Base-by-base conservation (phyloP, 2,888 invertebrate genomes). In the Aporophyla nigra region DNA sequence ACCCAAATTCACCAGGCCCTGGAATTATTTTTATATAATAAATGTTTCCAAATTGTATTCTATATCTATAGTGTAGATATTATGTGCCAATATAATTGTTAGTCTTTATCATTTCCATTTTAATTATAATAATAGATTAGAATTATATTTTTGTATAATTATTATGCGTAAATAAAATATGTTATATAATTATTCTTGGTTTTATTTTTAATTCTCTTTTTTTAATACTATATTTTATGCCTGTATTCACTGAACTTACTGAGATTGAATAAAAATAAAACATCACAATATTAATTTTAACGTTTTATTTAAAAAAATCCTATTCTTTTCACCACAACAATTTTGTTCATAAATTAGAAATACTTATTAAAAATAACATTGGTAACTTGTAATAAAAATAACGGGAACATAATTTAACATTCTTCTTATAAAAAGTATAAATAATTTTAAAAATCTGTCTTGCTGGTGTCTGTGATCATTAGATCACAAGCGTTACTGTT, bases 91-190 rank as follows among this genome's bases (percentile, higher is more conserved):
- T 90, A 88, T 86, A 77, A 86, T 81, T 88, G 84, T 87, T 87
- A 87, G 86, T 88, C 81, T 82, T 82, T 82, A 85, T 81, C 79
- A 80, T 83, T 88, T 90, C 85, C 86, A 89, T 87, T 89, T 84
- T 86, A 86, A 85, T 86, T 85, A 86, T 87, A 83, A 81, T 78
- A 16, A 85, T 89, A 87, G 87, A 83, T 86, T 86, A 87, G 84
- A 87, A 89, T 87, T 88, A 88, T 92, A 91, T 91, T 92, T 92
- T 92, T 92, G 88, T 92, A 91, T 90, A 89, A 91, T 90, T 90
- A 89, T 88, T 90, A 91, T 89, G 83, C 89, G 87, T 89, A 87
- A 91, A 91, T 90, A 88, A 88, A 89, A 83, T 86, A 87, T 87
- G 86, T 87, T 87, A 87, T 86, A 70, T 86, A 84, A 73, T 75